Conservation (phyloP, 2,888 invertebrate species). For the Pediacus dermestoides region DNA sequence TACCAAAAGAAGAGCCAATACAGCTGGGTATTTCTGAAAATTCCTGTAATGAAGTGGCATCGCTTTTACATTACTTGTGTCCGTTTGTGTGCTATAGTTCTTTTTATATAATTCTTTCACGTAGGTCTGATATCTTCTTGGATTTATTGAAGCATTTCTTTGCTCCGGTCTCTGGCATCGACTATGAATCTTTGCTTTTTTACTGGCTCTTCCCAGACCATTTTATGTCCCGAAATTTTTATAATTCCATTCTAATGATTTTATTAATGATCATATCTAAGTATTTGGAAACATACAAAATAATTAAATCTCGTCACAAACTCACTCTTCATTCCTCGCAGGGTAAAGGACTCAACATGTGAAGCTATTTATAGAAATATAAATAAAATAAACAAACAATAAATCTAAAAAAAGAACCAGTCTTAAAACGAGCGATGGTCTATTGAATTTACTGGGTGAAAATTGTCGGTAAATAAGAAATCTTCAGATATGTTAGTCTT, state of each 20-base stretch:
- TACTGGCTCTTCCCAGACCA: too few relatives aligned
- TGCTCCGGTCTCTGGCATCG: constrained; percentile 13
- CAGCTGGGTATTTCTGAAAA: constrained; percentile 24
- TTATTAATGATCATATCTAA: too few relatives aligned
- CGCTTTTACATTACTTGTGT: constrained; percentile 31
- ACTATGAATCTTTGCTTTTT: constrained; percentile 7
- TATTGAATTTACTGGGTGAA: constrained; percentile 34
- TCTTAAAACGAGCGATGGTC: too few relatives aligned
- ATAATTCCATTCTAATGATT: too few relatives aligned
- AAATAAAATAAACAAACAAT: too few relatives aligned
- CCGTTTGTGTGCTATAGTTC: constrained; percentile 30
- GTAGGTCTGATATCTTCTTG: constrained; percentile 20
- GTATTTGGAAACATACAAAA: too few relatives aligned
- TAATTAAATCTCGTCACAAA: too few relatives aligned
- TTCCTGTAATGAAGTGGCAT: constrained; percentile 35
- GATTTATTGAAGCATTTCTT: constrained; percentile 27
- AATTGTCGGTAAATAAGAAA: constrained; percentile 39
- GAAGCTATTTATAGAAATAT: background rate
- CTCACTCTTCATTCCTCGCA: constrained; percentile 4
- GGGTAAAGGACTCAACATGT: constrained; percentile 5
- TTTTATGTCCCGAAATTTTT: too few relatives aligned
- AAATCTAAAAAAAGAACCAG: too few relatives aligned
- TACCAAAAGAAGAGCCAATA: background rate
- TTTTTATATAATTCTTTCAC: too few relatives aligned
- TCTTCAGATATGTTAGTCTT: too few relatives aligned